Evolutionary conservation across 2,888 invertebrate genomes (phyloP), one percentile per base, ranked within the genome.

Genomic region (Patella depressa): DNA sequence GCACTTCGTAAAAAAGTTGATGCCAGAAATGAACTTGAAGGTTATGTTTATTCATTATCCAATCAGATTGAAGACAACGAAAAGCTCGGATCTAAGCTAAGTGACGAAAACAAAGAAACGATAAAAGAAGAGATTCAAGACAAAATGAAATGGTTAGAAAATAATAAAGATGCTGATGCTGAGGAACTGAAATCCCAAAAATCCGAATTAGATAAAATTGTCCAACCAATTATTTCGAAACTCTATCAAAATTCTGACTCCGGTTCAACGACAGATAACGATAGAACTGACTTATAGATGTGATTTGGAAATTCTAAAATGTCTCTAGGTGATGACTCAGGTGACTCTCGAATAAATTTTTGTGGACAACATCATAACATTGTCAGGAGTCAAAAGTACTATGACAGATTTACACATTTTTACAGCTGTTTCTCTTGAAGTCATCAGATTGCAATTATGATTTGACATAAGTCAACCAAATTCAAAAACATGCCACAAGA

Each of bases 71-170:
- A 94, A 78, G 99, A 99, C 91, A 98, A 99, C 92, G 98, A 98
- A 87, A 98, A 98, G 92, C 94, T 99, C 78, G 98, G 98, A 71
- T 94, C 96, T 76, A 98, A 98, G 92, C 88, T 94, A 59, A 95
- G 94, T 77, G 96, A 96, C 55, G 95, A 96, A 0, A 98, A 99
- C 85, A 98, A 98, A 92, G 93, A 95, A 9, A 97, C 96, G 90
- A 96, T 99, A 94, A 97, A 98, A 91, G 95, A 90, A 87, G 97
- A 96, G 19, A 96, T 98, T 85, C 97, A 98, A 80, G 97, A 97
- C 86, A 95, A 97, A 84, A 98, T 99, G 92, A 97, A 98, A 90
- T 99, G 99, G 99, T 93, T 99, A 82, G 98, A 99, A 92, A 95
- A 96, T 84, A 98, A 99, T 92, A 95, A 95, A 88, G 97, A 98